phyloP scores from a whole-genome alignment of 2,888 invertebrate genomes.

The Pyrrhosoma nymphula region DNA sequence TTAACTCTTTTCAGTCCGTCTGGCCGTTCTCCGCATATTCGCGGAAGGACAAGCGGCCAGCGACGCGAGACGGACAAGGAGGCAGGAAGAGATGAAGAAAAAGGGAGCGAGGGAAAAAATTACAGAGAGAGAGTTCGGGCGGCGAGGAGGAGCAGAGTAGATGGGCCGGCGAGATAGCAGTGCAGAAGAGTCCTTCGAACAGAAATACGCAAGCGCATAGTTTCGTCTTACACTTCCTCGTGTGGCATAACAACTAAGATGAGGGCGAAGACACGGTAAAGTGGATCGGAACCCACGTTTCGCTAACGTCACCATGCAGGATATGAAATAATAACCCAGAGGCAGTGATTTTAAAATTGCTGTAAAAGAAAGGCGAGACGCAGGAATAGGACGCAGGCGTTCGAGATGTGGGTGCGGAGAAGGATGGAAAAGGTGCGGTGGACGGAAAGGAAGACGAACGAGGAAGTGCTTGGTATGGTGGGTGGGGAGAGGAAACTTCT shows the following conservation, averaged over 20 bases:
- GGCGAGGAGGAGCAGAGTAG: background rate
- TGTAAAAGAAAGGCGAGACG: too few relatives aligned
- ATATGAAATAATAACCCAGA: too few relatives aligned
- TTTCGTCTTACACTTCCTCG: background rate
- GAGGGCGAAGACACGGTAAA: too few relatives aligned
- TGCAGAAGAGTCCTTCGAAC: background rate
- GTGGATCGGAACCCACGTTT: too few relatives aligned
- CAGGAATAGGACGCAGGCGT: too few relatives aligned
- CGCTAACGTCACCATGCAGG: too few relatives aligned
- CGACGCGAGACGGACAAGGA: constrained; percentile 13
- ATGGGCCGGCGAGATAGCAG: background rate
- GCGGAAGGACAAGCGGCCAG: background rate
- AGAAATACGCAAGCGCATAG: background rate
- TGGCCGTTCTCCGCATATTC: background rate
- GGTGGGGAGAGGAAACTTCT: too few relatives aligned
- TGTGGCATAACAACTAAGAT: background rate
- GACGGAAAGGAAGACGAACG: too few relatives aligned
- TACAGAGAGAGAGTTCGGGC: background rate
- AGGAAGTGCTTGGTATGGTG: too few relatives aligned
- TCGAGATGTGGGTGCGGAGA: too few relatives aligned
- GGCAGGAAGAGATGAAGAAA: background rate
- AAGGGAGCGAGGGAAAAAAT: background rate
- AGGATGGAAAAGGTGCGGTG: too few relatives aligned
- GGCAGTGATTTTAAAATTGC: too few relatives aligned
- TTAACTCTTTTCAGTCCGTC: background rate